A percentile compares a stretch with the other conserved stretches of the same genome.
Conservation (phyloP, 2,797 vertebrate genomes). For the Peromyscus attwateri region DNA sequence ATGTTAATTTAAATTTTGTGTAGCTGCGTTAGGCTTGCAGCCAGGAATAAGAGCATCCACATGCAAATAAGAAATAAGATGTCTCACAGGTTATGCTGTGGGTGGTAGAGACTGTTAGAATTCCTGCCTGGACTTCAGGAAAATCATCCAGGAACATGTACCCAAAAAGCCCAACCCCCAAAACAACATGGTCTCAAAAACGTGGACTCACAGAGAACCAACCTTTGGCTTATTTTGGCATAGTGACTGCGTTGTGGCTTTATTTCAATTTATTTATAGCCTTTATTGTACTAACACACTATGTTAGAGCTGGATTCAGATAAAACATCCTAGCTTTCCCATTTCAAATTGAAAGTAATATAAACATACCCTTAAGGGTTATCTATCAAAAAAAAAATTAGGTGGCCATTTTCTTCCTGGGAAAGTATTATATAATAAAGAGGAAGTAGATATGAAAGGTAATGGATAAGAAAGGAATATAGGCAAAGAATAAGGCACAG, state of each 20-base stretch:
- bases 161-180: not conserved
- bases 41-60: not conserved
- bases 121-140: not conserved
- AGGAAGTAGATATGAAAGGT: not conserved
- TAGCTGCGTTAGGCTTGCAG: not conserved
- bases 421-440: not conserved
- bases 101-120: not conserved
- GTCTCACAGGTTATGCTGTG: rapidly evolving
- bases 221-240: not conserved
- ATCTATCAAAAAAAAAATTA: not conserved
- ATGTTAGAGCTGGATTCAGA: not conserved
- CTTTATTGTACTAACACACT: not conserved
- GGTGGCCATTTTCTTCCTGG: not conserved
- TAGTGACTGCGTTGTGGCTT: not conserved
- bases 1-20: slow-evolving; percentile 52
- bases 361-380: not conserved
- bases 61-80: not conserved
- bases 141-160: not conserved
- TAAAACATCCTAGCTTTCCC: not conserved
- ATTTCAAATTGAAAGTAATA: not conserved
- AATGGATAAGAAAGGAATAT: not conserved
- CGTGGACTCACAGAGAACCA: not conserved
- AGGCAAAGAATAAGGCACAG: not conserved
- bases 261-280: slow-evolving; percentile 31
- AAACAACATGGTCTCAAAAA: not conserved